Evolutionary conservation across 2,888 invertebrate genomes (phyloP).

Genomic region (Epistrophella euchroma): DNA sequence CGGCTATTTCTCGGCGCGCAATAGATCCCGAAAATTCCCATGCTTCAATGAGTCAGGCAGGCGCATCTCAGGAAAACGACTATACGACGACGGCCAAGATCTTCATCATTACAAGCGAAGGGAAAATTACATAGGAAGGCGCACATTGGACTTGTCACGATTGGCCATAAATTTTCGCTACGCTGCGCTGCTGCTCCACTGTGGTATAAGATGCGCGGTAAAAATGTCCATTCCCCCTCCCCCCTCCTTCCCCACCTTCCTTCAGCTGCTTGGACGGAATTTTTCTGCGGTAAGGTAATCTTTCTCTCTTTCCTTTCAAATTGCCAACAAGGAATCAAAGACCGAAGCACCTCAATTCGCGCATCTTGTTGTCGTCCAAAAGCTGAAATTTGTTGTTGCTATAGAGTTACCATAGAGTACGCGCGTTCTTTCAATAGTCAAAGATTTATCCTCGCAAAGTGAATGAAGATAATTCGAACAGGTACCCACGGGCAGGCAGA

Average conservation of each 20-base stretch:
- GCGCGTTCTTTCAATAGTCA: conserved; percentile 60
- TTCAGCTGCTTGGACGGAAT: not conserved
- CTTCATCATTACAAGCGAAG: conserved; percentile 75
- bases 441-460: conserved; percentile 69
- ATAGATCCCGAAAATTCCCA: conserved; percentile 72
- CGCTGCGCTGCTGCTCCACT: conserved; percentile 47
- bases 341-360: conserved; percentile 46
- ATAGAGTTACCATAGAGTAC: conserved; percentile 71
- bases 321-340: conserved; percentile 69
- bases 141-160: conserved; percentile 78
- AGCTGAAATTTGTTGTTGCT: conserved; percentile 18
- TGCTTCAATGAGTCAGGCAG: conserved; percentile 65
- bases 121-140: conserved; percentile 78
- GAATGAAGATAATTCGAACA: conserved; percentile 65
- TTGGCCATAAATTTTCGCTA: conserved; percentile 77
- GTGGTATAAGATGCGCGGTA: conserved; percentile 43
- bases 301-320: conserved; percentile 69
- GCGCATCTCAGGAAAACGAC: conserved; percentile 47
- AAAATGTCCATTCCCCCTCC: conserved; percentile 37
- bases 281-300: conserved; percentile 66
- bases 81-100: conserved; percentile 59
- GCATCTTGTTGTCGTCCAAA: conserved; percentile 26
- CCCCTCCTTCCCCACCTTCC: conserved; percentile 17
- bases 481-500: conserved; percentile 37
- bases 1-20: conserved; percentile 41